These are phyloP conservation scores for Prosopocoilus inquinatus DNA, from an alignment of 2,888 invertebrate species.

Conservation along the genomic window DNA sequence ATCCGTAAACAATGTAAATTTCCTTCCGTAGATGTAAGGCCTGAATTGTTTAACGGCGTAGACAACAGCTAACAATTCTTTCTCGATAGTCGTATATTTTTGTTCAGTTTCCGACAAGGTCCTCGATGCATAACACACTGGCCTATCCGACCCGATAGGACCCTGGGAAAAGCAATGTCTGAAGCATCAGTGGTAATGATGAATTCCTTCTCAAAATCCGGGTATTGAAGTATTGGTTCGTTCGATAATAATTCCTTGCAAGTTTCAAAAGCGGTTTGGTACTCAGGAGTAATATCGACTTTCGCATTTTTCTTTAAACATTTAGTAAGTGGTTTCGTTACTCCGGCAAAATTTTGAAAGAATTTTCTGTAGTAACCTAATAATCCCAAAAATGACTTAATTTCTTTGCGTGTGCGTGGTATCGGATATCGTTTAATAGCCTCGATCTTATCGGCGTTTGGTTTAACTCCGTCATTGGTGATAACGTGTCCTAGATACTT, in stretches of 20 bases:
- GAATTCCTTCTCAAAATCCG: slow-evolving; percentile 31
- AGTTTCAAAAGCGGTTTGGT: slow-evolving; percentile 23
- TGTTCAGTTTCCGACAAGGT: slow-evolving; percentile 3
- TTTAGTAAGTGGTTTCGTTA: slow-evolving; percentile 23
- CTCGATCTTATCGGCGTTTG: too few species aligned
- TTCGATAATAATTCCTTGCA: slow-evolving; percentile 21
- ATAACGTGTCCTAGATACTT: too few species aligned
- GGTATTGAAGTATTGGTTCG: slow-evolving; percentile 27
- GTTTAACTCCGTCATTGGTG: too few species aligned
- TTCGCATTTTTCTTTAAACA: too few species aligned
- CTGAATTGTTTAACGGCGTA: slow-evolving; percentile 26
- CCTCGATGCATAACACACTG: slow-evolving; percentile 24
- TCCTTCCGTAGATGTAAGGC: slow-evolving; percentile 22
- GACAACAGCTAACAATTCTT: slow-evolving; percentile 27
- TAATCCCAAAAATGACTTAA: slow-evolving; percentile 37
- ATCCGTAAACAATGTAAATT: slow-evolving; percentile 19
- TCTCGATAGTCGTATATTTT: slow-evolving; percentile 27
- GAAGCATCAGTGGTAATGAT: slow-evolving; percentile 30
- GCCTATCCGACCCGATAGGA: slow-evolving; percentile 21
- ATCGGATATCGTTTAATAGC: too few species aligned
- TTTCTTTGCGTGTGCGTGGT: not conserved
- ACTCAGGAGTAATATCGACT: too few species aligned
- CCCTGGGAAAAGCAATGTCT: slow-evolving; percentile 23
- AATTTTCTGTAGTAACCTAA: slow-evolving; percentile 40
- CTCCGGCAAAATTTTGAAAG: slow-evolving; percentile 32